These are phyloP conservation scores for Oeneis ivallda DNA, from an alignment of 2,888 invertebrate species.

Conservation along the genomic window DNA sequence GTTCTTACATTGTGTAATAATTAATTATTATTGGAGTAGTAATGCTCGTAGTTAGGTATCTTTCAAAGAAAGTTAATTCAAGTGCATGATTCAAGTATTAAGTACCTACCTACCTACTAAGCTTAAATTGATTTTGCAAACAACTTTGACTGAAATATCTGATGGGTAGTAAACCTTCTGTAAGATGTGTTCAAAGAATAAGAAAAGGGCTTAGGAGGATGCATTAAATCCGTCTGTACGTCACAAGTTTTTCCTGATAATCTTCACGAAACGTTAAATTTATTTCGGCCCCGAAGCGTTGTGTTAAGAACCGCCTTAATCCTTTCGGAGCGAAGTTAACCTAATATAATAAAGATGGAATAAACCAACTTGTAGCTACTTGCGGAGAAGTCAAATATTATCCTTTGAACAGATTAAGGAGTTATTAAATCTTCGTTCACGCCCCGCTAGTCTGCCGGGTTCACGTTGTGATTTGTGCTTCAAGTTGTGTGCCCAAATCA, in stretches of 20 bases:
- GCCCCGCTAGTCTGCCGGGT: conserved; percentile 21
- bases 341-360: conserved; percentile 79
- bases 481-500: too few species aligned
- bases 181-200: conserved; percentile 53
- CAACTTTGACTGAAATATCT: conserved; percentile 13
- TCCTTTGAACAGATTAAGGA: conserved; percentile 71
- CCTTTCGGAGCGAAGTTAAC: conserved; percentile 78
- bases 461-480: conserved; percentile 9
- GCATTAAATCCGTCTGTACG: conserved; percentile 49
- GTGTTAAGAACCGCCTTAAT: conserved; percentile 79
- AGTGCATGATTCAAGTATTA: neutral
- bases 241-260: conserved; percentile 79
- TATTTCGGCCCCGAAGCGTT: conserved; percentile 77
- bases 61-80: neutral
- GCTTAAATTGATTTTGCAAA: neutral
- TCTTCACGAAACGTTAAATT: conserved; percentile 76
- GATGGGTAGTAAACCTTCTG: conserved; percentile 34
- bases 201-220: conserved; percentile 43
- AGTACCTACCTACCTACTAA: neutral
- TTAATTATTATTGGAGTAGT: too few species aligned
- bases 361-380: conserved; percentile 70
- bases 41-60: too few species aligned
- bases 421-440: conserved; percentile 67
- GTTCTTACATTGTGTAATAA: too few species aligned
- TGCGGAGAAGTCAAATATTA: conserved; percentile 76